Evolutionary conservation across 92 coral and sea anemone genomes (phyloP).

Genomic region (Actinostola sp.): DNA sequence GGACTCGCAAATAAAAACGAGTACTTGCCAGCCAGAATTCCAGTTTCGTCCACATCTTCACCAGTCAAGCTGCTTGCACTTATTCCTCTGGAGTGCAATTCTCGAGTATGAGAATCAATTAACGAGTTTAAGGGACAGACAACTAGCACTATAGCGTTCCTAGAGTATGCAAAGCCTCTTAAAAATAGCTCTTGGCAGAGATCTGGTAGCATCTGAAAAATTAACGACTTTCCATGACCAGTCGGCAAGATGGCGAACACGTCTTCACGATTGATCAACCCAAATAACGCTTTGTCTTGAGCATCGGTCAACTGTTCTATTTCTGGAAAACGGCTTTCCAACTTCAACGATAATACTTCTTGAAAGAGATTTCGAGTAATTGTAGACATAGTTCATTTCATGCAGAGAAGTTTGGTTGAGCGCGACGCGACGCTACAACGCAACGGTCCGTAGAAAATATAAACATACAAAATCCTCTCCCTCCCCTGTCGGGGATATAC

Average conservation of each 20-base stretch:
- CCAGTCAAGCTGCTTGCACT: constrained; percentile 28
- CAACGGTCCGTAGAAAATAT: no score
- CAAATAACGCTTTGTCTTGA: constrained; percentile 23
- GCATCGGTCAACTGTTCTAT: constrained; percentile 16
- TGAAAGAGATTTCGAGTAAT: no score
- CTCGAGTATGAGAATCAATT: constrained; percentile 53
- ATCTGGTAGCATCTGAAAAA: constrained; percentile 36
- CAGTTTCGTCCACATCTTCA: constrained; percentile 33
- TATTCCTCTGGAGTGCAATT: constrained; percentile 45
- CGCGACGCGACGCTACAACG: no score
- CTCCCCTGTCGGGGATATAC: no score
- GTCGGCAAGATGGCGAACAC: constrained; percentile 51
- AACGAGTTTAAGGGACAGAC: constrained; percentile 65
- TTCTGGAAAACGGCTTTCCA: no score
- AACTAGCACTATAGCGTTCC: constrained; percentile 50
- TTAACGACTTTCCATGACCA: constrained; percentile 39
- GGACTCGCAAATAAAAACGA: constrained; percentile 54
- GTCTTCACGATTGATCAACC: constrained; percentile 11
- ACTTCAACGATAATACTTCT: no score
- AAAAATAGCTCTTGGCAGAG: constrained; percentile 33
- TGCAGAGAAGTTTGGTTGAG: no score
- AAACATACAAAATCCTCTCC: no score
- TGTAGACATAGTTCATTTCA: no score
- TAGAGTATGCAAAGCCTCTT: constrained; percentile 44
- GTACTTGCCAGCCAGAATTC: constrained; percentile 41